Percentiles rank a stretch among this genome's conserved stretches.
Conservation (phyloP, 2,888 invertebrate genomes). For the Marronus borbonicus region DNA sequence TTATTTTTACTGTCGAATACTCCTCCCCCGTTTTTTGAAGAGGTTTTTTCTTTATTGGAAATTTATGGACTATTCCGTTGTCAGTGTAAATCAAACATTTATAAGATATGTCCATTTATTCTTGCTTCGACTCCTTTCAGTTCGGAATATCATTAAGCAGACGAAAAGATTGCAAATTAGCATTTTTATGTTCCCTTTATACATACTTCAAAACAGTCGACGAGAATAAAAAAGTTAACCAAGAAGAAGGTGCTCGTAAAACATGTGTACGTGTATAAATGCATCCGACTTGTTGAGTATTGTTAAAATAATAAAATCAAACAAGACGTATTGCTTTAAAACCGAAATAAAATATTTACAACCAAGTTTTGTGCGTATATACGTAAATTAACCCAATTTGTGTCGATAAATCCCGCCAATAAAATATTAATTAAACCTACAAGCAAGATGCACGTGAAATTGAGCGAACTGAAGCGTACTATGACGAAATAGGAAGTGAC, state of each 20-base stretch:
- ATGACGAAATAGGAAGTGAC: conserved; percentile 66
- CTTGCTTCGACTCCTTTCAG: conserved; percentile 46
- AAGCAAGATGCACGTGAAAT: conserved; percentile 55
- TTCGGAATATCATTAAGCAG: conserved; percentile 27
- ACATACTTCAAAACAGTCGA: conserved; percentile 28
- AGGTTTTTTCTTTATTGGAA: conserved; percentile 48
- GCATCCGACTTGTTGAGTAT: conserved; percentile 8
- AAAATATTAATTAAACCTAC: not conserved
- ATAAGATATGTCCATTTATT: conserved; percentile 51
- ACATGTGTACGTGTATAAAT: not conserved
- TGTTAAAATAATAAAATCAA: too few relatives aligned
- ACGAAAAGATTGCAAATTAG: conserved; percentile 39
- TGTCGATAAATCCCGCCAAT: too few relatives aligned
- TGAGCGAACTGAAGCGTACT: conserved; percentile 60
- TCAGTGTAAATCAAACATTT: conserved; percentile 57
- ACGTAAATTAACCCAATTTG: too few relatives aligned
- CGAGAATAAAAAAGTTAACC: conserved; percentile 22
- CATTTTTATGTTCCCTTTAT: conserved; percentile 48
- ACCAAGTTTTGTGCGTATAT: too few relatives aligned
- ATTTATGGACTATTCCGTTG: conserved; percentile 55
- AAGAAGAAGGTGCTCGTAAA: conserved; percentile 33
- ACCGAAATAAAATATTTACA: too few relatives aligned
- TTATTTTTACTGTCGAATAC: not conserved
- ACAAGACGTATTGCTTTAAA: too few relatives aligned
- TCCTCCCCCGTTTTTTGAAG: not conserved